A percentile compares a stretch with the other conserved stretches of the same genome.
Evolutionary conservation across 2,888 invertebrate genomes (phyloP).

Genomic region (Eupsilia transversa): DNA sequence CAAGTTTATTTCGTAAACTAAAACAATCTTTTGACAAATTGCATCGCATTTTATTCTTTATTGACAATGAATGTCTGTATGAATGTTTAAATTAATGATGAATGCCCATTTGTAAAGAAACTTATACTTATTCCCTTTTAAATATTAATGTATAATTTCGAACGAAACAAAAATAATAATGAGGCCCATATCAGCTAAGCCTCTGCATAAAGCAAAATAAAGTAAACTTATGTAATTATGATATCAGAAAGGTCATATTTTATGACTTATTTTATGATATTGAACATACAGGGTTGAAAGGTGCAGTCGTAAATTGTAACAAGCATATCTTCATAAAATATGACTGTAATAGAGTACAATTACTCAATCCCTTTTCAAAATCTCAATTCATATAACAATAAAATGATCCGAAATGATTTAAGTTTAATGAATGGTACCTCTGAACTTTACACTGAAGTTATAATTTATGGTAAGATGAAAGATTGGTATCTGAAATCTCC

Average conservation of each 20-base stretch:
- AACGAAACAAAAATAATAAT: neutral
- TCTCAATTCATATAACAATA: neutral
- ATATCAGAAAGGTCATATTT: neutral
- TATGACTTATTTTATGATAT: conserved; percentile 6
- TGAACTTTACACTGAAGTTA: conserved; percentile 1
- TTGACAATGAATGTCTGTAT: neutral
- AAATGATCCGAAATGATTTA: neutral
- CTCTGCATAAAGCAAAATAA: neutral
- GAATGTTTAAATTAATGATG: neutral
- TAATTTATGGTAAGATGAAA: conserved; percentile 10
- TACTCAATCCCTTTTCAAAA: conserved; percentile 10
- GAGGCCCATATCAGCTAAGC: neutral
- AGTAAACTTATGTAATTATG: neutral
- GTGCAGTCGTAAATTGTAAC: neutral
- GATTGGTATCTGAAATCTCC: neutral
- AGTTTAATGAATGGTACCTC: neutral
- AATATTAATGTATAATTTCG: neutral
- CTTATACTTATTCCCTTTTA: neutral
- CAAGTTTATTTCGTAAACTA: neutral
- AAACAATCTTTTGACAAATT: neutral
- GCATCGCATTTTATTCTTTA: neutral
- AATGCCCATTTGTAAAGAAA: neutral
- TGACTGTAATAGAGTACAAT: neutral
- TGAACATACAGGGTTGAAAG: conserved; percentile 5
- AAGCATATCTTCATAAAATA: neutral